Percentiles rank a stretch among this genome's conserved stretches.
Conservation (phyloP, 1,140 invertebrate genomes). For the Geopemphigus sp. region DNA sequence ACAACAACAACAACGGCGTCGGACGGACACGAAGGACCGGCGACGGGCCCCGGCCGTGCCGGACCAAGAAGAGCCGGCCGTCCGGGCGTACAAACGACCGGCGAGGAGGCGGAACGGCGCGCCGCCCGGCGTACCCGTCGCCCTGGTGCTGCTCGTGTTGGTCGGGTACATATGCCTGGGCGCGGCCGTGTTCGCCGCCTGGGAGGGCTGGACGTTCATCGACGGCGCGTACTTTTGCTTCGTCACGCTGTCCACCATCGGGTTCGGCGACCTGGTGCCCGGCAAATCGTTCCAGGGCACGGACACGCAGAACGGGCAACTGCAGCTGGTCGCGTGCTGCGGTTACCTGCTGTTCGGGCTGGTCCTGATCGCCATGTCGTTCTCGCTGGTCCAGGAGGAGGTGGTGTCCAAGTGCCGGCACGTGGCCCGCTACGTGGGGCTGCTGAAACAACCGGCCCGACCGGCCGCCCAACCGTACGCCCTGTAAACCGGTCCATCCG, state of each 20-base stretch:
- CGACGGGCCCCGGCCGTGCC: neutral
- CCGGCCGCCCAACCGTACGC: slow-evolving; percentile 51
- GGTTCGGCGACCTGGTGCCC: slow-evolving; percentile 79
- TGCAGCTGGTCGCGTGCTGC: slow-evolving; percentile 72
- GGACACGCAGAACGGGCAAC: slow-evolving; percentile 60
- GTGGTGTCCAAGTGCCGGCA: slow-evolving; percentile 72
- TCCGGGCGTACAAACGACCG: slow-evolving; percentile 49
- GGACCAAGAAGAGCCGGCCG: neutral
- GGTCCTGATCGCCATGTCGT: slow-evolving; percentile 88
- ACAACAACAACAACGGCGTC: too few relatives aligned
- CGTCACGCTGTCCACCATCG: slow-evolving; percentile 81
- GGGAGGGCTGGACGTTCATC: slow-evolving; percentile 75
- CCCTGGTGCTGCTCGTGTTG: slow-evolving; percentile 68
- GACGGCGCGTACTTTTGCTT: slow-evolving; percentile 87
- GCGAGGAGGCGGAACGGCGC: slow-evolving; percentile 52
- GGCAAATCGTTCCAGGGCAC: slow-evolving; percentile 60
- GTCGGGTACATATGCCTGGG: slow-evolving; percentile 70
- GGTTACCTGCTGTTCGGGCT: slow-evolving; percentile 84
- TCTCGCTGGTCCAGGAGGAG: slow-evolving; percentile 88
- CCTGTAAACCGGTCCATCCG: neutral
- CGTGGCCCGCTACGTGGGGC: slow-evolving; percentile 64
- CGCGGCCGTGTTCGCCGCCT: slow-evolving; percentile 68
- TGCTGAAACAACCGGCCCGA: slow-evolving; percentile 59
- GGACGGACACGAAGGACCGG: neutral
- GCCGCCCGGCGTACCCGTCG: slow-evolving; percentile 67